phyloP scores from a whole-genome alignment of 1,140 invertebrate species.

The Ceratitis capitata region DNA sequence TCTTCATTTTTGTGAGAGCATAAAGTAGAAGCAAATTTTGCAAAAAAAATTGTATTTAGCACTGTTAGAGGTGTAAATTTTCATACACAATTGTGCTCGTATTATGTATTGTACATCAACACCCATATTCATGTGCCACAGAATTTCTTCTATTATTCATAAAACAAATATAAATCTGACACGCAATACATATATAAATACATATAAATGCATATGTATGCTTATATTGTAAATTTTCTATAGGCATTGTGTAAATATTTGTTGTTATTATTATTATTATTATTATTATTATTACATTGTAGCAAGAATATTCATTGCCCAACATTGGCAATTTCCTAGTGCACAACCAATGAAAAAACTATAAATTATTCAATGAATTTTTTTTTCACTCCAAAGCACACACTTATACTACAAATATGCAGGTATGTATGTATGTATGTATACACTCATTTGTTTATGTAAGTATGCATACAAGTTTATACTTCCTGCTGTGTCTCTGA shows the following conservation, averaged over 20 bases:
- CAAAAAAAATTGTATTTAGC: no score
- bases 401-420: background rate
- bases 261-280: constrained; percentile 29
- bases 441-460: background rate
- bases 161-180: constrained; percentile 15
- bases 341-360: constrained; percentile 29
- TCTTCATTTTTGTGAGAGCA: no score
- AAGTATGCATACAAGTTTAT: background rate
- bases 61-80: no score
- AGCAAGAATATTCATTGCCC: constrained; percentile 7
- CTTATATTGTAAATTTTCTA: constrained; percentile 33
- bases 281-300: constrained; percentile 33
- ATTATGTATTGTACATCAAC: no score
- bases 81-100: no score
- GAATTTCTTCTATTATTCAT: background rate
- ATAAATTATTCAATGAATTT: constrained; percentile 11
- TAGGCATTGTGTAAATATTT: constrained; percentile 33
- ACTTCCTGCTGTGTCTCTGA: background rate
- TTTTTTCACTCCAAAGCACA: constrained; percentile 22
- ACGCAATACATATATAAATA: no score
- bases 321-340: constrained; percentile 32
- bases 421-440: background rate
- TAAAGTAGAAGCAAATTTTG: no score
- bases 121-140: background rate
- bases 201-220: no score